Evolutionary conservation across 2,888 invertebrate genomes (phyloP).

Genomic region (Ditula angustiorana): DNA sequence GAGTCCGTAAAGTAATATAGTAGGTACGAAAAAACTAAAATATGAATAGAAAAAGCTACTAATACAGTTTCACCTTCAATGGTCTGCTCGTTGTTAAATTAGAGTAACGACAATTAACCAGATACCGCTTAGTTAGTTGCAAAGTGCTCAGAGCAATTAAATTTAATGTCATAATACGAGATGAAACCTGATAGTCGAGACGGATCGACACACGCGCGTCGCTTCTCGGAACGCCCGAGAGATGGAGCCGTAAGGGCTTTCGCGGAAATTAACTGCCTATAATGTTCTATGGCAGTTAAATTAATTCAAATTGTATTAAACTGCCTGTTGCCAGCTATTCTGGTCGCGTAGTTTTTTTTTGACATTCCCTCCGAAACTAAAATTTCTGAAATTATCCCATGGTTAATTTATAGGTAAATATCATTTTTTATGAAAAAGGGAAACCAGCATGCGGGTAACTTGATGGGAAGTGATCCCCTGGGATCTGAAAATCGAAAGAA

Average conservation of each 20-base stretch:
- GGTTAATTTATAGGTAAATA: too few relatives aligned
- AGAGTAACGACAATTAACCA: constrained; percentile 13
- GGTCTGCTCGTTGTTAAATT: neutral
- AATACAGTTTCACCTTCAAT: neutral
- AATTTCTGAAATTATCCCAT: too few relatives aligned
- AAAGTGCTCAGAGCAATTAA: constrained; percentile 32
- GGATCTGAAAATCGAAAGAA: too few relatives aligned
- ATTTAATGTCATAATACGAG: constrained; percentile 38
- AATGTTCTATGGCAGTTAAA: neutral
- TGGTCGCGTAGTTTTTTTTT: neutral
- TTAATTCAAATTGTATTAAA: neutral
- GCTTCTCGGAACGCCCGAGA: constrained; percentile 59
- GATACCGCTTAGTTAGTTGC: constrained; percentile 23
- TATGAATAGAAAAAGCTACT: too few relatives aligned
- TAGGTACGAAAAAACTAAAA: too few relatives aligned
- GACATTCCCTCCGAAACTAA: too few relatives aligned
- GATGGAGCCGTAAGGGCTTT: constrained; percentile 57
- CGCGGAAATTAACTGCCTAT: constrained; percentile 51
- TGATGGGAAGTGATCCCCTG: too few relatives aligned
- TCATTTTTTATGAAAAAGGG: too few relatives aligned
- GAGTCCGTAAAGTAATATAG: too few relatives aligned
- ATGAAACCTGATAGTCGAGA: constrained; percentile 57
- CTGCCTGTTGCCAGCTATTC: neutral
- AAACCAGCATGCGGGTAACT: too few relatives aligned
- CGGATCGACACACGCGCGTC: constrained; percentile 51